Evolutionary conservation across 37 sponge, comb jelly and placozoan genomes (phyloP).

Genomic region (Chondrosia reniformis): DNA sequence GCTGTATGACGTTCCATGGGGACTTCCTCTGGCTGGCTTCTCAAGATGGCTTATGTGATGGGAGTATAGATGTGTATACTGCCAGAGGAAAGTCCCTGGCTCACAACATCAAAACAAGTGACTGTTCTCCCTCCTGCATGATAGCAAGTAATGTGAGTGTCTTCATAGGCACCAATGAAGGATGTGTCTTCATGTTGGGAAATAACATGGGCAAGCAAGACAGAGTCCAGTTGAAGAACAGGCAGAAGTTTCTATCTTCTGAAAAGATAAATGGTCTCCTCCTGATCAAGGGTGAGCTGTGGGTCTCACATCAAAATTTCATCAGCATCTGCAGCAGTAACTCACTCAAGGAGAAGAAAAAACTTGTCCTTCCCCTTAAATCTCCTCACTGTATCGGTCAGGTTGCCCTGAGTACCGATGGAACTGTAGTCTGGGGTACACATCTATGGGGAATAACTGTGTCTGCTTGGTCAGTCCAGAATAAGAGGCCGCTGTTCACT

Average conservation of each 20-base stretch:
- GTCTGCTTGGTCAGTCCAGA: neutral
- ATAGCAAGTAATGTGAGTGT: neutral
- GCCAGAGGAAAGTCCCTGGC: neutral
- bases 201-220: neutral
- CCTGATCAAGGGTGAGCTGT: neutral
- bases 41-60: neutral
- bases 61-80: constrained; percentile 3
- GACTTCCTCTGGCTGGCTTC: constrained; percentile 16
- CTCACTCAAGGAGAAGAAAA: neutral
- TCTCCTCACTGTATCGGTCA: neutral
- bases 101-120: neutral
- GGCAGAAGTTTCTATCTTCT: constrained; percentile 3
- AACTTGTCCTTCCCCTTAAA: neutral
- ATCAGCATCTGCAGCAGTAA: constrained; percentile 2
- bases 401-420: neutral
- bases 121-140: constrained; percentile 8
- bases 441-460: neutral
- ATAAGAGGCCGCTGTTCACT: neutral
- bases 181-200: constrained; percentile 11
- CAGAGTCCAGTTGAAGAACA: neutral
- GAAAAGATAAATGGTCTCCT: neutral
- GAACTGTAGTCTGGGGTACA: constrained; percentile 1
- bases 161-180: constrained; percentile 17
- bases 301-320: neutral
- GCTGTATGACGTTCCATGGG: constrained; percentile 2